Base-by-base conservation (phyloP, 2,888 invertebrate species). In the Nomada fabriciana region DNA sequence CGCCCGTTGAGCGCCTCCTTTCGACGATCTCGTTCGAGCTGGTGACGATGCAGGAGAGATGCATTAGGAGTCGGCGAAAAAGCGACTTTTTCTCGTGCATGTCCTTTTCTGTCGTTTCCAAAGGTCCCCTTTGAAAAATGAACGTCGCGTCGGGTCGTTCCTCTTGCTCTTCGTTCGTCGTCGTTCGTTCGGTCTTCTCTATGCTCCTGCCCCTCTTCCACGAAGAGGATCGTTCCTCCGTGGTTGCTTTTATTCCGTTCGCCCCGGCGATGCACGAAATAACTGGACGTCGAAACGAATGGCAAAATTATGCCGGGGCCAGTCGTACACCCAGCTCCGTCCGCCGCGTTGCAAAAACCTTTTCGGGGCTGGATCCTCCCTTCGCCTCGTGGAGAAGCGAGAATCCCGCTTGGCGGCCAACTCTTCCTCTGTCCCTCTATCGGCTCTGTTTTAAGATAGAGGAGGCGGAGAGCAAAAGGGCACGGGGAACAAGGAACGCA, bases 271-370 rank as follows among this genome's bases (percentile, higher is more conserved):
- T 67, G 75, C 73, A 69, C 60, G 67, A 80, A 83, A 78, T 83
- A 79, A 83, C 79, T 72, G 80, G 69, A 70, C 82, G 76, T 82
- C 77, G 75, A 86, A 84, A 82, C 82, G 71, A 84, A 86, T 80
- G 86, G 80, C 72, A 36, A 84, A 86, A 86, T 86, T 86, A 86
- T 84, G 76, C 82, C 72, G 60, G 55, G 52, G 73, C 47, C 63
- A 50, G 71, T 79, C 68, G 82, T 77, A 47, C 57, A 25, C 42
- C 70, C 61, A 68, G 67, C 47, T 55, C 67, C 53, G 61, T 43
- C 59, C 42, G n/a, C 11, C 59, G 55, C 61, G 42, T 59, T 36
- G 68, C 63, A 83, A 85, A 85, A 85, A 85, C 52, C 55, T 36
- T 25, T 47, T 52, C 53, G 15, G 61, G 50, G 52, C 61, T 82